phyloP scores from a whole-genome alignment of 2,888 invertebrate species.

The Candidula unifasciata region DNA sequence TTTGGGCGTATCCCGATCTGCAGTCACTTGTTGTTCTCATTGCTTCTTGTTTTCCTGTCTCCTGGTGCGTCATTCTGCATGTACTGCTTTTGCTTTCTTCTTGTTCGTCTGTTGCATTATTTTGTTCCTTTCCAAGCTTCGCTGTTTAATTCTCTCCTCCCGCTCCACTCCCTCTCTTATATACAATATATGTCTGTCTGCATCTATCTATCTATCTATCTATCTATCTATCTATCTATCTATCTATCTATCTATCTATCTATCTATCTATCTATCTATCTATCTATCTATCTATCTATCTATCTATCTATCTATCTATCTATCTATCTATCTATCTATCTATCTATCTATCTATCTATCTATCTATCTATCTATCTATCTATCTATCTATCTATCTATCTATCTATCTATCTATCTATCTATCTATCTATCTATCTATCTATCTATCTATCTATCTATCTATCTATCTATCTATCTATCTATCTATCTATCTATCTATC shows the following conservation, averaged over 20 bases:
- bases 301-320: slow-evolving; percentile 21
- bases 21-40: no score
- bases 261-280: slow-evolving; percentile 7
- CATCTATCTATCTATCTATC: not conserved
- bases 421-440: no score
- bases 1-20: no score
- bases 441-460: not conserved
- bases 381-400: not conserved
- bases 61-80: no score
- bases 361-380: not conserved
- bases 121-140: no score
- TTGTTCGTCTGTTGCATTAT: no score
- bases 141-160: no score
- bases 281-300: slow-evolving; percentile 10
- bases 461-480: not conserved
- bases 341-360: not conserved
- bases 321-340: slow-evolving; percentile 19
- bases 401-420: not conserved
- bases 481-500: not conserved
- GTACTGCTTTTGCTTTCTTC: no score
- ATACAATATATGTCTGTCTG: no score
- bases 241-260: slow-evolving; percentile 7
- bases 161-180: no score
- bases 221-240: not conserved
- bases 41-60: no score